Evolutionary conservation across 2,888 invertebrate genomes (phyloP).

Genomic region (Rhaphigaster nebulosa): DNA sequence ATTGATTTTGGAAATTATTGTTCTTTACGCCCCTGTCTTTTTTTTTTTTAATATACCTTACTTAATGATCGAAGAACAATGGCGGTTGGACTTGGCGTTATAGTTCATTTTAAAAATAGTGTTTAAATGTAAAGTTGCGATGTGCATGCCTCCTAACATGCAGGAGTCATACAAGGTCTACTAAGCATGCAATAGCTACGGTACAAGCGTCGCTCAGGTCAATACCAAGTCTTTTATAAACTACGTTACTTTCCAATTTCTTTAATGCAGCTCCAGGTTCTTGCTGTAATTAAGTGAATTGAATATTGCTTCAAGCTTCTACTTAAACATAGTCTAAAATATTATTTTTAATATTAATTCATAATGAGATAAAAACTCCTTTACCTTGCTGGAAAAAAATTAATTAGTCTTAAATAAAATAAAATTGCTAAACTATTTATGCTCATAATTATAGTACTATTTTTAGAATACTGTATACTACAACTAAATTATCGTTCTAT

Average conservation of each 20-base stretch:
- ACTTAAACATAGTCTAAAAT: constrained; percentile 33
- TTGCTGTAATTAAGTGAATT: constrained; percentile 27
- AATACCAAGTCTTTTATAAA: constrained; percentile 32
- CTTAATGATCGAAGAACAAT: background rate
- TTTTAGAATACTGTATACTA: background rate
- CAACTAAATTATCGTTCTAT: background rate
- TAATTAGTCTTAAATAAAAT: background rate
- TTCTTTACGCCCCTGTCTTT: background rate
- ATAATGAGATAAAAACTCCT: background rate
- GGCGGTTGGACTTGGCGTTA: constrained; percentile 33
- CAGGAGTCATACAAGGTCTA: constrained; percentile 42
- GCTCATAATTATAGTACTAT: background rate
- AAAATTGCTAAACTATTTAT: background rate
- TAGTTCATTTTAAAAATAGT: constrained; percentile 46
- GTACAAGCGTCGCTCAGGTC: constrained; percentile 45
- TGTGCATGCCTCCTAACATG: constrained; percentile 27
- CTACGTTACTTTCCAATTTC: constrained; percentile 17
- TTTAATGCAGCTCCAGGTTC: background rate
- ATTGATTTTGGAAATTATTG: background rate
- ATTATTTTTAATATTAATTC: constrained; percentile 10
- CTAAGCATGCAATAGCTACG: constrained; percentile 17
- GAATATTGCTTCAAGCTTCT: constrained; percentile 28
- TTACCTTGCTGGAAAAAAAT: constrained; percentile 15
- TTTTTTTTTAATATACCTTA: background rate
- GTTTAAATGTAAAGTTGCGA: constrained; percentile 39